Evolutionary conservation across 1,140 invertebrate species (phyloP), one percentile per base, ranked within the genome.

Genomic region (Eriocheir sinensis): DNA sequence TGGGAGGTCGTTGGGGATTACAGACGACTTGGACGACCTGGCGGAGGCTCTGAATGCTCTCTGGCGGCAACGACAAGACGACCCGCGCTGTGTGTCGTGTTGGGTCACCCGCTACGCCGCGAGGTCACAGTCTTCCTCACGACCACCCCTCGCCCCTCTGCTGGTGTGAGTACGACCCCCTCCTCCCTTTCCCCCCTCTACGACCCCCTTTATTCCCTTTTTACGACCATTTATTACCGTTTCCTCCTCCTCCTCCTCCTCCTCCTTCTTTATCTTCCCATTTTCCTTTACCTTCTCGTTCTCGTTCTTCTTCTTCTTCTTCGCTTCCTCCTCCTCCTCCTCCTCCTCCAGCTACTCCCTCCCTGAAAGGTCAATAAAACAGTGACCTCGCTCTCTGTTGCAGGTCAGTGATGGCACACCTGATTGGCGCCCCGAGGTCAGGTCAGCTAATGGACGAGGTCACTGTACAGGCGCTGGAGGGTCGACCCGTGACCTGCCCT

Each of bases 361-460:
- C 44, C 44, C n/a, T n/a, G 15, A 48, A 48, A 48, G 15, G n/a
- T n/a, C n/a, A n/a, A n/a, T n/a, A n/a, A n/a, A n/a, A n/a, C 4
- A 15, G 15, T 48, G 44, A 48, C 44, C 44, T 48, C 44, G 44
- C 85, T 36, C 3, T 21, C 0, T 38, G 38, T 80, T 44, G 2
- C 48, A 94, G 94, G 32, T 48, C 81, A 27, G 40, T 81, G 2
- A 1, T 92, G 27, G 94, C 94, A 17, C 79, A 91, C 38, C 44
- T 86, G 41, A 80, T 94, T 4, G 94, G 94, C 4, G 41, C 89
- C 0, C 79, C 81, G 48, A 91, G 53, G 81, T 92, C 94, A 94
- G 94, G 94, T 88, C 94, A 94, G 48, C 80, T 94, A 27, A 4
- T 94, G 89, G 94, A 94, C 81, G 80, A 94, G 89, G 89, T 91